A percentile compares a stretch with the other conserved stretches of the same genome.
Evolutionary conservation across 2,888 invertebrate genomes (phyloP).

Genomic region (Lepidochitona cinerea): DNA sequence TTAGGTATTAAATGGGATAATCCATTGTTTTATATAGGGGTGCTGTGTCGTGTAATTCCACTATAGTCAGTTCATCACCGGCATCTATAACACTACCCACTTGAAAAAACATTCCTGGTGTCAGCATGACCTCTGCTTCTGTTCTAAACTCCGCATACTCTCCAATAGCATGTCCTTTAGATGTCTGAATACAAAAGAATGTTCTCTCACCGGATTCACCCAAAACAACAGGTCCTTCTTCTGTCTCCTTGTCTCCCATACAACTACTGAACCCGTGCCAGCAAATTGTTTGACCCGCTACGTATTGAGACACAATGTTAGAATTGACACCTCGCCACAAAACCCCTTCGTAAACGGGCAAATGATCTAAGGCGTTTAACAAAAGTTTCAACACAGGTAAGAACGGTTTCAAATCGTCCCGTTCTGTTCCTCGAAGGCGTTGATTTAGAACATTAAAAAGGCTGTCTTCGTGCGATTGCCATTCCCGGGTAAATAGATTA

Average conservation of each 20-base stretch:
- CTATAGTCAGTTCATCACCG: background rate
- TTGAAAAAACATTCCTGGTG: background rate
- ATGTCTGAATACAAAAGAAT: background rate
- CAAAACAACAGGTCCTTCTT: background rate
- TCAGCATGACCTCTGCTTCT: background rate
- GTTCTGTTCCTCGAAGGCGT: background rate
- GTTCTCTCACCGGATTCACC: background rate
- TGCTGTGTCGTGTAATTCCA: background rate
- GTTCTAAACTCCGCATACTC: background rate
- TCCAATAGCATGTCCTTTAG: background rate
- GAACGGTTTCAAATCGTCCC: background rate
- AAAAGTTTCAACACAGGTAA: background rate
- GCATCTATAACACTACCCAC: background rate
- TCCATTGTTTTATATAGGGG: background rate
- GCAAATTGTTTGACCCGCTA: background rate
- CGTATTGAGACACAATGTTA: background rate
- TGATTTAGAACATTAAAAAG: background rate
- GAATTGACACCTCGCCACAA: conserved; percentile 4
- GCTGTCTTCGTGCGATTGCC: background rate
- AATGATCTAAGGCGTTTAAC: background rate
- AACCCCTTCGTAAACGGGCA: background rate
- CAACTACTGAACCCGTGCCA: conserved; percentile 4
- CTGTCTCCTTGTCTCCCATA: background rate
- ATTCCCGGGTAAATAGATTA: background rate
- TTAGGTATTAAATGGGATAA: background rate